Evolutionary conservation across 2,797 vertebrate species (phyloP).

Genomic region (Onychomys arenicola): DNA sequence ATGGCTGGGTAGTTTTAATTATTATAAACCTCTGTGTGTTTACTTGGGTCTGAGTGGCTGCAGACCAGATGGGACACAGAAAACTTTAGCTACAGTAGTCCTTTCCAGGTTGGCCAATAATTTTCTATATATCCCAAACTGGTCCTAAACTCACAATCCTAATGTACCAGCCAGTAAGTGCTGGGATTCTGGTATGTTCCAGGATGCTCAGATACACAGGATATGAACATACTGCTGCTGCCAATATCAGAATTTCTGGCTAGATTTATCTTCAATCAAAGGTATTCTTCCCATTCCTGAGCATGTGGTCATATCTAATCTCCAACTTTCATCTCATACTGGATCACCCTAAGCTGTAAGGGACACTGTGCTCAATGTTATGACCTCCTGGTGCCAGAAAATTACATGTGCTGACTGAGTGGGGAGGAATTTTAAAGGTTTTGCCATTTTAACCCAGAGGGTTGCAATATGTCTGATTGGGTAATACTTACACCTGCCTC

Average conservation of each 20-base stretch:
- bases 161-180: background rate
- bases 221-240: background rate
- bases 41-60: no score
- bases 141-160: background rate
- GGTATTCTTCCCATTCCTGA: background rate
- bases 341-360: background rate
- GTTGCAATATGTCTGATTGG: background rate
- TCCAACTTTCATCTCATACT: background rate
- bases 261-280: background rate
- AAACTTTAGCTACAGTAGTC: no score
- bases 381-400: background rate
- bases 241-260: background rate
- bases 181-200: background rate
- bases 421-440: background rate
- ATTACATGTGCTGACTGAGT: background rate
- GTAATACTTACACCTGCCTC: background rate
- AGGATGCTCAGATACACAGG: background rate
- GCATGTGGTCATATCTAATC: background rate
- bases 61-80: no score
- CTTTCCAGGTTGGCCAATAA: background rate
- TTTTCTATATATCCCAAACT: background rate
- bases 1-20: no score
- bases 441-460: background rate
- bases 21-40: no score
- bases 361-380: background rate